These are phyloP conservation scores for Diceros bicornis DNA, from an alignment of 2,797 vertebrate species.

Conservation along the genomic window DNA sequence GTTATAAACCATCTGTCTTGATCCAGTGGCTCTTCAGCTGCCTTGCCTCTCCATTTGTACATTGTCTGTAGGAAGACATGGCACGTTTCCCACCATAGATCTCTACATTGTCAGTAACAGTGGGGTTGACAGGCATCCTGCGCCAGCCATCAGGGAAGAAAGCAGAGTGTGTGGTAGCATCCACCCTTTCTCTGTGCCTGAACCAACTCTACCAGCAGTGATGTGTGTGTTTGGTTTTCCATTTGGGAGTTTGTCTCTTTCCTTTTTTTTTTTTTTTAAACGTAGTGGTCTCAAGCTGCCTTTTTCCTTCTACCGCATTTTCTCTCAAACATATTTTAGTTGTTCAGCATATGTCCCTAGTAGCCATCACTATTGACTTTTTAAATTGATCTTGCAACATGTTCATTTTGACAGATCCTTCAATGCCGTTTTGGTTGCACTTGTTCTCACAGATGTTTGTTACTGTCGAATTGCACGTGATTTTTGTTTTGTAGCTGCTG, in stretches of 20 bases:
- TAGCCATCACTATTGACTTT: conserved; percentile 9
- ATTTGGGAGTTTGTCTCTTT: neutral
- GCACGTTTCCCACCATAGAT: neutral
- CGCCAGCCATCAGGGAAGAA: neutral
- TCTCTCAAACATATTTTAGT: neutral
- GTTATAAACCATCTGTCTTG: neutral
- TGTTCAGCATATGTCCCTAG: neutral
- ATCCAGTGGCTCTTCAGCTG: neutral
- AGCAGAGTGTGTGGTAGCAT: neutral
- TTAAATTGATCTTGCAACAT: neutral
- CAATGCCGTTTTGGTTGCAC: neutral
- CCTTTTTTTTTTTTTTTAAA: neutral
- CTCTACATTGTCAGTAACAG: neutral
- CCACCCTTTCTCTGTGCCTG: neutral
- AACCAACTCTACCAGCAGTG: neutral
- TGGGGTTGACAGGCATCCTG: neutral
- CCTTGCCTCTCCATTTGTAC: neutral
- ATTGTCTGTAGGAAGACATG: neutral
- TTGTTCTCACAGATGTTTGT: conserved; percentile 52
- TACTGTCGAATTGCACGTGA: neutral
- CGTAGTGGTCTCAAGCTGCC: neutral
- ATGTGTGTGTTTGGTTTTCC: neutral
- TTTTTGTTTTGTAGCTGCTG: conserved; percentile 19
- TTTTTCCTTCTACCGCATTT: neutral
- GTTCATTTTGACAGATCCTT: conserved; percentile 42